Evolutionary conservation across 1,140 invertebrate genomes (phyloP).

Genomic region (Stenopsyche tienmushanensis): DNA sequence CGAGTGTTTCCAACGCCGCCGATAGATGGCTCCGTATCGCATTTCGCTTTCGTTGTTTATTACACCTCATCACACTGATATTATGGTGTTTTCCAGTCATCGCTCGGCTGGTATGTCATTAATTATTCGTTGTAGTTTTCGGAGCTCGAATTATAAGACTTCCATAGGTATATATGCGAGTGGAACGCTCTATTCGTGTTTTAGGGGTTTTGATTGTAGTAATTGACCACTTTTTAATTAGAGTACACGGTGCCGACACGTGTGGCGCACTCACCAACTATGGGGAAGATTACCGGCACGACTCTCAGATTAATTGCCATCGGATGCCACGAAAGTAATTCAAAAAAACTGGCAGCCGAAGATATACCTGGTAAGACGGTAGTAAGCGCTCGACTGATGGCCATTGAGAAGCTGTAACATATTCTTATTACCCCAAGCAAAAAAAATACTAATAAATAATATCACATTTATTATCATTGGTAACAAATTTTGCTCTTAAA

Average conservation of each 20-base stretch:
- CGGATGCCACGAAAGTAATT: too few relatives aligned
- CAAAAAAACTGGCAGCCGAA: not conserved
- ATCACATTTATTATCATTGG: too few relatives aligned
- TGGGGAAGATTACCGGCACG: constrained; percentile 5
- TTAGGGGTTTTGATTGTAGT: constrained; percentile 18
- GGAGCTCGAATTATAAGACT: not conserved
- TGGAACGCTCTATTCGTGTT: not conserved
- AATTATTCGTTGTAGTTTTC: not conserved
- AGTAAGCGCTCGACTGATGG: too few relatives aligned
- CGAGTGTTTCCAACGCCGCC: too few relatives aligned
- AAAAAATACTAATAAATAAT: too few relatives aligned
- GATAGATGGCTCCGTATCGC: too few relatives aligned
- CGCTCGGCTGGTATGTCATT: not conserved
- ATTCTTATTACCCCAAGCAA: too few relatives aligned
- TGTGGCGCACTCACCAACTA: not conserved
- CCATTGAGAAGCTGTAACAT: too few relatives aligned
- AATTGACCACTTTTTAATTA: constrained; percentile 34
- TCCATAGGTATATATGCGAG: not conserved
- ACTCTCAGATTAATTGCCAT: constrained; percentile 29
- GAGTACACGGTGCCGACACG: constrained; percentile 32
- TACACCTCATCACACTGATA: too few relatives aligned
- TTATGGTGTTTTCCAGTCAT: not conserved
- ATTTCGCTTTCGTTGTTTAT: too few relatives aligned
- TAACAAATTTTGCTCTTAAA: too few relatives aligned
- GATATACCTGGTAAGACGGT: not conserved